phyloP scores from a whole-genome alignment of 2,797 vertebrate species.

The Acridotheres tristis region DNA sequence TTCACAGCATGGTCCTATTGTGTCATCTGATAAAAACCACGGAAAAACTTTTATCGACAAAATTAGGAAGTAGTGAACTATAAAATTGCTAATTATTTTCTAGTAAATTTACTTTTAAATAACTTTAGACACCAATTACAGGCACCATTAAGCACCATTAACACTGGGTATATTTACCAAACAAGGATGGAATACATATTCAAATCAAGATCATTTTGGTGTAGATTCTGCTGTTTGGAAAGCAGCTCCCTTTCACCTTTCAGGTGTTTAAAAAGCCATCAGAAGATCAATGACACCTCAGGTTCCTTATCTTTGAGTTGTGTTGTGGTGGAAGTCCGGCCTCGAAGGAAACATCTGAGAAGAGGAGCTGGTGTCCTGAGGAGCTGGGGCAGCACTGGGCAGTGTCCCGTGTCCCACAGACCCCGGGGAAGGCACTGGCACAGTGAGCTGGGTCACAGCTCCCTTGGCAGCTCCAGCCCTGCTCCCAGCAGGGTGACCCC shows the following conservation, averaged over 20 bases:
- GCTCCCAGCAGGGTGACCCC: no score
- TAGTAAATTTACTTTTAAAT: slow-evolving; percentile 86
- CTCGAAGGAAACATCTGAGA: neutral
- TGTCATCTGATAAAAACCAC: slow-evolving; percentile 63
- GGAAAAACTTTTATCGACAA: slow-evolving; percentile 72
- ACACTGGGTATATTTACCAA: slow-evolving; percentile 74
- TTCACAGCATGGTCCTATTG: slow-evolving; percentile 28
- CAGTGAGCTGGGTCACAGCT: no score
- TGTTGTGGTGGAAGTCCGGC: neutral
- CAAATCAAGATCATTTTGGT: slow-evolving; percentile 25
- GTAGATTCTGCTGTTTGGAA: neutral
- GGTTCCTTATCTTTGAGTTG: neutral
- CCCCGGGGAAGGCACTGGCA: no score
- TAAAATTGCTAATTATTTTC: slow-evolving; percentile 88
- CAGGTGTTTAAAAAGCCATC: neutral
- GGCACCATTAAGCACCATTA: slow-evolving; percentile 80
- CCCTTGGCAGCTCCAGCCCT: no score
- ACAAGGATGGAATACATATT: slow-evolving; percentile 60
- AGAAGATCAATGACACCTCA: neutral
- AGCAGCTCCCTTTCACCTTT: neutral
- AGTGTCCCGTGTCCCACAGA: no score
- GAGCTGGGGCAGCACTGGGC: neutral
- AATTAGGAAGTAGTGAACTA: slow-evolving; percentile 83
- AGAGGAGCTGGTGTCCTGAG: accelerated
- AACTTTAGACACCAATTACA: slow-evolving; percentile 85